Base-by-base conservation (phyloP, 2,888 invertebrate species). In the Enchytraeus crypticus region DNA sequence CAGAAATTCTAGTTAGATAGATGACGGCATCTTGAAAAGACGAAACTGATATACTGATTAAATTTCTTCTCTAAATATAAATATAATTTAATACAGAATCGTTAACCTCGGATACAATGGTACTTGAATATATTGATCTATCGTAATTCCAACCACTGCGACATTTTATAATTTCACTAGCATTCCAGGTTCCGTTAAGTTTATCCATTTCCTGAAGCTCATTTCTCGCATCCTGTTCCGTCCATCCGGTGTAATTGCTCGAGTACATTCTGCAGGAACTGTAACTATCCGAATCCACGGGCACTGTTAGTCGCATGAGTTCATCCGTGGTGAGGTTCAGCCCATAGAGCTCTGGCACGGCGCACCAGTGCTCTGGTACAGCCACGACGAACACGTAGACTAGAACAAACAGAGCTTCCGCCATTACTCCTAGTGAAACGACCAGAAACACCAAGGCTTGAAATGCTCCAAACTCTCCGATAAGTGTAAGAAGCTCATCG, bases 401-500 rank as follows among this genome's bases (percentile, higher is more conserved):
- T 27, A 61, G 54, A 30, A 61, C 61, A 23, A 61, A n/a, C 51
- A 61, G 27, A 18, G 51, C 61, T 27, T 61, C 61, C 30, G 57
- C 45, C 5, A 57, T 32, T 21, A 63, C 54, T 8, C 60, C 63
- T 30, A 63, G 8, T 3, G 54, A 23, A 14, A 61, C 51, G 14
- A 33, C 29, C n/a, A 59, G 26, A 30, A 61, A 64, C 14, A 64
- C 51, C 26, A 53, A 18, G 5, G 38, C 43, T 53, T 64, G 64
- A 34, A 51, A 61, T 5, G 38, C 45, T n/a, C 64, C 64, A 49
- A 64, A 64, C 30, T 61, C 61, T 4, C 64, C 64, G n/a, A 61
- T 43, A 8, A 34, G 26, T 26, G 38, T n/a, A 53, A 63, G 38
- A 27, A 60, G 27, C 14, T 63, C 58, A 30, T 63, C 63, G 45